Conservation (phyloP, 2,888 invertebrate species). For the Chironomus riparius region DNA sequence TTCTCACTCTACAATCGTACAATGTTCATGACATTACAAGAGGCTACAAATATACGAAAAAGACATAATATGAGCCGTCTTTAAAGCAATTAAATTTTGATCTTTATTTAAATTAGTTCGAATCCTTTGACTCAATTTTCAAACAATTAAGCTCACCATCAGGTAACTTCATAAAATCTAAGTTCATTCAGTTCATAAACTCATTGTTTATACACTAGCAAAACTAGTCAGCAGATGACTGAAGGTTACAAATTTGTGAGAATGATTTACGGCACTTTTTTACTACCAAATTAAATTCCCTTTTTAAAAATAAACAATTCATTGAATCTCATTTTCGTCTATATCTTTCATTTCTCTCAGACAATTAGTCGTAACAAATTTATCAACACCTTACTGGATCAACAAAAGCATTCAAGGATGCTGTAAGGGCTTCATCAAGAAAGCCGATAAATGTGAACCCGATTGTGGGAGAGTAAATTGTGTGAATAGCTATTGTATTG, state of each 20-base stretch:
- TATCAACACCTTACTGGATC: neutral
- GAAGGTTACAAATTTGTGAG: no score
- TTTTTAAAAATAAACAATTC: neutral
- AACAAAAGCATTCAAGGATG: conserved; percentile 1
- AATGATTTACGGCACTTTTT: no score
- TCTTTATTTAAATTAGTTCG: no score
- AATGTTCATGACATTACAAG: no score
- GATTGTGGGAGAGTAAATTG: neutral
- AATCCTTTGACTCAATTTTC: no score
- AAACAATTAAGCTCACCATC: neutral
- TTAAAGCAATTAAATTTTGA: no score
- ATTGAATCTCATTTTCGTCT: neutral
- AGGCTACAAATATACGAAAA: no score
- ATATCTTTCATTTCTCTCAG: neutral
- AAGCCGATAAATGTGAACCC: neutral
- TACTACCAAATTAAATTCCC: neutral
- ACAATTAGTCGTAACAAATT: neutral
- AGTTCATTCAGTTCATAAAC: no score
- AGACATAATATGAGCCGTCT: no score
- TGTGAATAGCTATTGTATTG: neutral
- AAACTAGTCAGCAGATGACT: no score
- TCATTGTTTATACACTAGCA: no score
- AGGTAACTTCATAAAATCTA: neutral
- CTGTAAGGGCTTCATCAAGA: conserved; percentile 2
- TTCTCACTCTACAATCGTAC: no score